Evolutionary conservation across 1,140 invertebrate species (phyloP), one percentile per base, ranked within the genome.

Genomic region (Tetramorium alpestre): DNA sequence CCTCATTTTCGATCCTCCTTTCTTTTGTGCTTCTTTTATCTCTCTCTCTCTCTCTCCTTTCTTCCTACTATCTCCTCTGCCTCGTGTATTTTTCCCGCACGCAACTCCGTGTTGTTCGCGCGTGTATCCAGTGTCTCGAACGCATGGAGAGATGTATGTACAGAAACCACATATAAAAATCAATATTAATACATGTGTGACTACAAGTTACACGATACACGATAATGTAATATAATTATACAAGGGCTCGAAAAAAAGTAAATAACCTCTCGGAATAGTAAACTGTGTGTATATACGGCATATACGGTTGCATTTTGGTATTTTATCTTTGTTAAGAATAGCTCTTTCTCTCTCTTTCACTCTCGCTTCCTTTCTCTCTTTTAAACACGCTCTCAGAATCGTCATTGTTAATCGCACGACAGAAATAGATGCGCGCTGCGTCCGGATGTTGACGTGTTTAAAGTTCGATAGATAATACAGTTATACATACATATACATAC

Each of bases 401-500:
- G 65, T 92, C 78, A 90, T 75, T 51, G 86, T 85, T 90, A 80
- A 92, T 92, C 88, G 82, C 80, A 90, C 91, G 90, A 92, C 77
- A 92, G 91, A 92, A 91, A 92, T 85, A 87, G 91, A 90, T 89
- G 89, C 81, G 69, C 82, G 64, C 73, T 85, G 87, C 87, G 87
- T 86, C 72, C 72, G 81, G 72, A 86, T 91, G 86, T 84, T 88
- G 86, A 91, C 69, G 84, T 91, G 64, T 49, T 92, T 90, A 87
- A 92, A 91, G 75, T 91, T 92, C 86, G 86, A 92, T 72, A 92
- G 80, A 91, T 88, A 91, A 88, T 91, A 92, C 87, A 91, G 87
- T 90, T 92, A 90, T 91, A 92, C 90, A 90, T 92, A 92, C 85
- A 91, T 91, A 90, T 91, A 92, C 90, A 90, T 92, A 92, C 85